Evolutionary conservation across 2,888 invertebrate genomes (phyloP).

Genomic region (Junonia oenone): DNA sequence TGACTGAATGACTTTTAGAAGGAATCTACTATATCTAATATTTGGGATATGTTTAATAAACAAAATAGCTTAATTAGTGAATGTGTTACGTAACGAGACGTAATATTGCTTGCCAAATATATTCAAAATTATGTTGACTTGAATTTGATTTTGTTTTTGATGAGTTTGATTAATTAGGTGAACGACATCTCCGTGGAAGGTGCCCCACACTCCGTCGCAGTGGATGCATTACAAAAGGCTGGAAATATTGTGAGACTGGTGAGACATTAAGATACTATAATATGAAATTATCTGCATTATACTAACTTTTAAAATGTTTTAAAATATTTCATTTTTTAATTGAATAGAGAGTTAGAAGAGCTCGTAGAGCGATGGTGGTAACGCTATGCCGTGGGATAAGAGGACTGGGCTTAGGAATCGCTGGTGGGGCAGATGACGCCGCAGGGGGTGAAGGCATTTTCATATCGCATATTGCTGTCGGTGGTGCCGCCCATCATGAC

Average conservation of each 20-base stretch:
- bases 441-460: conserved; percentile 73
- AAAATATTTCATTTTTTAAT: conserved; percentile 18
- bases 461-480: conserved; percentile 71
- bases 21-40: too few relatives aligned
- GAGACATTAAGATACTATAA: too few relatives aligned
- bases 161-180: conserved; percentile 79
- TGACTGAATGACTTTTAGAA: too few relatives aligned
- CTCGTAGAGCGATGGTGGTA: conserved; percentile 65
- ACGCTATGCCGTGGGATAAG: conserved; percentile 67
- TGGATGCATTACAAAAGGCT: conserved; percentile 97
- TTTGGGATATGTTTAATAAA: too few relatives aligned
- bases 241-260: conserved; percentile 96
- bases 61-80: too few relatives aligned
- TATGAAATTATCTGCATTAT: too few relatives aligned
- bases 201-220: conserved; percentile 95
- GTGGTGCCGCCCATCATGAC: conserved; percentile 71
- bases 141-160: too few relatives aligned
- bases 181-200: conserved; percentile 96
- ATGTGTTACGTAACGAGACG: too few relatives aligned
- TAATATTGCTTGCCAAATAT: too few relatives aligned
- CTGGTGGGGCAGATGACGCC: conserved; percentile 71
- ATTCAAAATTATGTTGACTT: too few relatives aligned
- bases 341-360: conserved; percentile 68
- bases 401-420: conserved; percentile 69
- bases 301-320: too few relatives aligned